These are phyloP conservation scores for Pterobdella sp. DNA, from an alignment of 2,888 invertebrate species.

Conservation along the genomic window DNA sequence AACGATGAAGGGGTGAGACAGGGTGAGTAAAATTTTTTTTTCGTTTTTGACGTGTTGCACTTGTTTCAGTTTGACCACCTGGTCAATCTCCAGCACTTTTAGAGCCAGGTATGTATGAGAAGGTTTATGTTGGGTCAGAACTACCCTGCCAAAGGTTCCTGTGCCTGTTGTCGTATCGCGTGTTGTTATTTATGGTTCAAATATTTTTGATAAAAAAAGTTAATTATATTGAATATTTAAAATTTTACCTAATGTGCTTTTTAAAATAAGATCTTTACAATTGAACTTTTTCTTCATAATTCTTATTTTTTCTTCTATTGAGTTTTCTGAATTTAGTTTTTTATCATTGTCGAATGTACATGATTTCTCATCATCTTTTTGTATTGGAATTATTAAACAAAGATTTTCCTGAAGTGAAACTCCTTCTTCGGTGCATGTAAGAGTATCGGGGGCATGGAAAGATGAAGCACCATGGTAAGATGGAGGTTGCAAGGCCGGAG, in stretches of 20 bases:
- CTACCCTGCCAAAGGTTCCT: slow-evolving; percentile 91
- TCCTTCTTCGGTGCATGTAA: too few relatives aligned
- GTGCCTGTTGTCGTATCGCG: slow-evolving; percentile 56
- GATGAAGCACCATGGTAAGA: too few relatives aligned
- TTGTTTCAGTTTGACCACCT: slow-evolving; percentile 81
- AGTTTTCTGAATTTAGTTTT: too few relatives aligned
- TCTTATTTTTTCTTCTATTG: neutral
- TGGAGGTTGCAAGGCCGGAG: too few relatives aligned
- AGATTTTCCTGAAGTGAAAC: too few relatives aligned
- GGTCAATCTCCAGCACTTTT: slow-evolving; percentile 85
- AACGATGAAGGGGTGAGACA: slow-evolving; percentile 90
- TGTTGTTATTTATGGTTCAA: neutral
- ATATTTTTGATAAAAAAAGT: neutral
- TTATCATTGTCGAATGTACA: too few relatives aligned
- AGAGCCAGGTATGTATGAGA: slow-evolving; percentile 62
- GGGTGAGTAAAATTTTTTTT: slow-evolving; percentile 70
- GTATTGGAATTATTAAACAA: too few relatives aligned
- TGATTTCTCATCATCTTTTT: too few relatives aligned
- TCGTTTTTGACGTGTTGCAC: slow-evolving; percentile 93
- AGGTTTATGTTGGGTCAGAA: slow-evolving; percentile 67
- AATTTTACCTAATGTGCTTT: slow-evolving; percentile 27
- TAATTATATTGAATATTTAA: neutral
- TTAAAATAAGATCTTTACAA: slow-evolving; percentile 27
- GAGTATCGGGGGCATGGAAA: too few relatives aligned
- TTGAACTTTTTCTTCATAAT: slow-evolving; percentile 18